Conservation (phyloP, 2,113 vertebrate species). For the Ceuthmochares aereus region DNA sequence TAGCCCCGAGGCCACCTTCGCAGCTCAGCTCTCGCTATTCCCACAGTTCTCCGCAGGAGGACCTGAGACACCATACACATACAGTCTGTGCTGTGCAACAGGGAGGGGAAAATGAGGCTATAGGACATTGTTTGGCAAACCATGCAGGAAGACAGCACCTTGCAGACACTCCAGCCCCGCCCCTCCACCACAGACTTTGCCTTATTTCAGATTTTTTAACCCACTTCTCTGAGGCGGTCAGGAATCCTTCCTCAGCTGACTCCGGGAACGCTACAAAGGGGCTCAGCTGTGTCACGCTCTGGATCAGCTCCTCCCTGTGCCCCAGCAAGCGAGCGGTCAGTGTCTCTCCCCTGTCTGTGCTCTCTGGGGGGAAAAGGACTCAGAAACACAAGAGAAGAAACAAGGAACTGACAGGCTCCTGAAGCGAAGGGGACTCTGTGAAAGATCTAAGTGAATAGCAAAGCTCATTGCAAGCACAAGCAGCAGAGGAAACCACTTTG, state of each 20-base stretch:
- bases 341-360: conserved; percentile 29
- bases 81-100: fast-evolving
- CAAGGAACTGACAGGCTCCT: conserved; percentile 70
- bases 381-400: conserved; percentile 66
- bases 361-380: conserved; percentile 41
- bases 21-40: not conserved
- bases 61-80: not conserved
- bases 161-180: not conserved
- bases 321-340: conserved; percentile 62
- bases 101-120: not conserved
- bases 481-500: conserved; percentile 75
- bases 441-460: conserved; percentile 79
- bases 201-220: conserved; percentile 59
- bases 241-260: conserved; percentile 72
- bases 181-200: not conserved
- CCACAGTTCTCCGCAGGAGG: not conserved
- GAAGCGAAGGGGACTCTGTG: conserved; percentile 29
- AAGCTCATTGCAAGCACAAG: conserved; percentile 69
- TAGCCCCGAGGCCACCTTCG: not conserved
- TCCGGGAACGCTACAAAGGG: conserved; percentile 78
- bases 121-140: not conserved
- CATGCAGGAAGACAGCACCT: fast-evolving
- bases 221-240: conserved; percentile 69
- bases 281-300: conserved; percentile 72
- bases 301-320: conserved; percentile 72